Conservation (phyloP, 2,797 vertebrate genomes). For the Microctenopoma lineatum region DNA sequence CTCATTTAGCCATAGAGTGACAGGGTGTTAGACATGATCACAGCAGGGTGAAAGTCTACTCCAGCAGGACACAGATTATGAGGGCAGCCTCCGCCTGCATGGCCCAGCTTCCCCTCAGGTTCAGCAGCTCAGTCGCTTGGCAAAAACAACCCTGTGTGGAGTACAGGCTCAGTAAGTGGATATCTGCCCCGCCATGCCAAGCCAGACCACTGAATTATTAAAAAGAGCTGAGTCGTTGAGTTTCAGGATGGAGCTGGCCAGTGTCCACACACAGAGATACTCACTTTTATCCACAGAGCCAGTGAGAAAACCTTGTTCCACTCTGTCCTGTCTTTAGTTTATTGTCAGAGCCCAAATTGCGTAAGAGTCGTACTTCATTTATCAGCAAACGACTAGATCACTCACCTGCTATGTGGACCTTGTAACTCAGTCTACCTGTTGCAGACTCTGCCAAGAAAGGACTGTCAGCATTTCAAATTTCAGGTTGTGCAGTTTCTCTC, state of each 20-base stretch:
- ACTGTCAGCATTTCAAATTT: constrained; percentile 46
- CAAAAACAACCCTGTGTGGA: constrained; percentile 61
- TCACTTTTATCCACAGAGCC: constrained; percentile 9
- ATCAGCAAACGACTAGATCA: constrained; percentile 20
- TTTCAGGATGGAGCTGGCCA: constrained; percentile 57
- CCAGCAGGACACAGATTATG: constrained; percentile 42
- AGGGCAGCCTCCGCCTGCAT: constrained; percentile 20
- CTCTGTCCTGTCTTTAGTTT: constrained; percentile 25
- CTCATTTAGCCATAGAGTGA: constrained; percentile 67
- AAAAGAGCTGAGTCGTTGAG: constrained; percentile 71
- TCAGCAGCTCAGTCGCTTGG: constrained; percentile 52
- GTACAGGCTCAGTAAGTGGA: constrained; percentile 61
- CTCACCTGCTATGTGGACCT: constrained; percentile 33
- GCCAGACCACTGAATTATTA: constrained; percentile 85
- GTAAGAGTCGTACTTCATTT: constrained; percentile 3
- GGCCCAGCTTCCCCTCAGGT: constrained; percentile 38
- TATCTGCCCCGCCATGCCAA: constrained; percentile 56
- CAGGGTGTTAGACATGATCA: constrained; percentile 69
- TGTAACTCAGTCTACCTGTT: constrained; percentile 28
- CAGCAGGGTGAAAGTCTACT: constrained; percentile 71
- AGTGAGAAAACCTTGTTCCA: constrained; percentile 1
- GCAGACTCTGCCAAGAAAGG: constrained; percentile 28
- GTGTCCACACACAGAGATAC: not conserved
- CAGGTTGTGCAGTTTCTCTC: constrained; percentile 39
- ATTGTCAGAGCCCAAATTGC: constrained; percentile 18